These are phyloP conservation scores for Acronicta psi DNA, from an alignment of 2,888 invertebrate species.

Conservation along the genomic window DNA sequence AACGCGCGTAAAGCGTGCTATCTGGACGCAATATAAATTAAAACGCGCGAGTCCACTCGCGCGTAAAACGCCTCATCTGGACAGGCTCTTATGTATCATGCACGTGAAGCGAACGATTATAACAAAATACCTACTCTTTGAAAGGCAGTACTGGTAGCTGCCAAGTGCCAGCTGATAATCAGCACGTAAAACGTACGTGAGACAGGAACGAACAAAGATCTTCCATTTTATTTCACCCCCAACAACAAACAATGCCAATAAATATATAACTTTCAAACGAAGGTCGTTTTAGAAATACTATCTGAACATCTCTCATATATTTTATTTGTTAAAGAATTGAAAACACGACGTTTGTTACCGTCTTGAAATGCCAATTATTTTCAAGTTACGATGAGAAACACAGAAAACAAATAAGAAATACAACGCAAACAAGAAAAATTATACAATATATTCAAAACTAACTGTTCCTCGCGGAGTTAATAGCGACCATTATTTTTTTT, in stretches of 20 bases:
- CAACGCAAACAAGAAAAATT: neutral
- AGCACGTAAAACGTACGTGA: neutral
- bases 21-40: too few species aligned
- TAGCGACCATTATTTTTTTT: too few species aligned
- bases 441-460: too few species aligned
- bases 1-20: too few species aligned
- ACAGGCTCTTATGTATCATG: too few species aligned
- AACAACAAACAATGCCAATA: neutral
- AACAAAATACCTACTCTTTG: neutral
- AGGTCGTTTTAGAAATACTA: neutral
- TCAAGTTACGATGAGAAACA: conserved; percentile 11
- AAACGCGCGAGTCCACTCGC: too few species aligned
- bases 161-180: too few species aligned
- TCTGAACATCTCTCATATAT: neutral
- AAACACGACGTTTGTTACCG: conserved; percentile 8
- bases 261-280: neutral
- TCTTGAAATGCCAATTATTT: conserved; percentile 22
- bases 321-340: neutral
- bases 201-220: conserved; percentile 1
- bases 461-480: too few species aligned
- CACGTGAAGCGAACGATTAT: too few species aligned
- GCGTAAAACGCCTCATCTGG: too few species aligned
- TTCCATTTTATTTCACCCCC: neutral
- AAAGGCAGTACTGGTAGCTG: neutral
- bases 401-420: neutral